phyloP scores from a whole-genome alignment of 1,140 invertebrate species.

The Cherax destructor region DNA sequence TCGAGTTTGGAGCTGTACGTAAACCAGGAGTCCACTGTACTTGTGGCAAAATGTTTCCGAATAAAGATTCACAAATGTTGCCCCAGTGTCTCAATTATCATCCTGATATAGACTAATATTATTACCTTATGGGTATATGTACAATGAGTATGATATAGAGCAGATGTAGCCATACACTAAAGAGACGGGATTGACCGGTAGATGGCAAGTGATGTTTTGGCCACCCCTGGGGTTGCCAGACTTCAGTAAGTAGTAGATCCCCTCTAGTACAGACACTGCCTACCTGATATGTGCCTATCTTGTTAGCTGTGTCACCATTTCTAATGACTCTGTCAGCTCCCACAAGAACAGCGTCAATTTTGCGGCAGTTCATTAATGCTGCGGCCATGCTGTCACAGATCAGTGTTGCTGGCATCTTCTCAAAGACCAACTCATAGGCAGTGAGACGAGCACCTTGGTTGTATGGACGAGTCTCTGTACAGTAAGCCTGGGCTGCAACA shows the following conservation, averaged over 20 bases:
- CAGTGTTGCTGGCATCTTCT: conserved; percentile 94
- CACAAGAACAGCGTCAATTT: conserved; percentile 80
- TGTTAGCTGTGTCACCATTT: conserved; percentile 99
- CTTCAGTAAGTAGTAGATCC: background rate
- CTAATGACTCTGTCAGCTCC: conserved; percentile 93
- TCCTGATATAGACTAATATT: no score
- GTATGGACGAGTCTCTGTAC: conserved; percentile 98
- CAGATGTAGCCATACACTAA: no score
- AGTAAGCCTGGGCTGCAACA: conserved; percentile 88
- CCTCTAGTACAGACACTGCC: background rate
- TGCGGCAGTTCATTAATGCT: conserved; percentile 85
- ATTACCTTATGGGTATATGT: no score
- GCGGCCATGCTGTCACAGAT: conserved; percentile 98
- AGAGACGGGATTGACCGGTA: no score
- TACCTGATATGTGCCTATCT: conserved; percentile 98
- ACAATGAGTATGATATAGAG: no score
- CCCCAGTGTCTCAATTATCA: no score
- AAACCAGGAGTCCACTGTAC: no score
- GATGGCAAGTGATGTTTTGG: no score
- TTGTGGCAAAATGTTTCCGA: no score
- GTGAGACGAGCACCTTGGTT: conserved; percentile 97
- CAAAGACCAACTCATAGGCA: conserved; percentile 95
- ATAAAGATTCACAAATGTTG: no score
- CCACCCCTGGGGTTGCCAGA: no score
- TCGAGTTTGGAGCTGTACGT: no score